Evolutionary conservation across 2,888 invertebrate genomes (phyloP).

Genomic region (Zele albiditarsus): DNA sequence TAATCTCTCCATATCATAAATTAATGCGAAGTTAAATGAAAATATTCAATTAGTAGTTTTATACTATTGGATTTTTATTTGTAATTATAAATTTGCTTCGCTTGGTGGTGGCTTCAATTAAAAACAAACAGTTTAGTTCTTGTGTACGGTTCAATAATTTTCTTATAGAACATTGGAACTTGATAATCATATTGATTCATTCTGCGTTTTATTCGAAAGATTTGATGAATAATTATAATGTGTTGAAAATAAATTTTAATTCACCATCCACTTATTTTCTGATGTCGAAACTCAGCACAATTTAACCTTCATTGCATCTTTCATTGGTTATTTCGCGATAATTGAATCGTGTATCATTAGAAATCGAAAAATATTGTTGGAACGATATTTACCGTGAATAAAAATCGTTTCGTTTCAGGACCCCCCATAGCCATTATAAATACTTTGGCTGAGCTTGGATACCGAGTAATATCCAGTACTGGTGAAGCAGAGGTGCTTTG

Average conservation of each 20-base stretch:
- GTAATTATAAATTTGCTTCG: constrained; percentile 15
- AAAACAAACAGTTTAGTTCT: background rate
- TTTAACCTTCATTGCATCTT: too few species aligned
- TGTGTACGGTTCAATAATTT: background rate
- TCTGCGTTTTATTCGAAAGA: background rate
- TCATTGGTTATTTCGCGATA: too few species aligned
- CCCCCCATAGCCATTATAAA: constrained; percentile 83
- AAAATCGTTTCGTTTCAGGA: constrained; percentile 67
- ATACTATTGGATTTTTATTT: background rate
- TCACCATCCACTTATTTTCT: too few species aligned
- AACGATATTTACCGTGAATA: constrained; percentile 19
- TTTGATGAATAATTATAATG: background rate
- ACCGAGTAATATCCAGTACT: constrained; percentile 84
- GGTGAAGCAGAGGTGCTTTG: constrained; percentile 88
- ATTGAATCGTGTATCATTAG: too few species aligned
- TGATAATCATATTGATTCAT: background rate
- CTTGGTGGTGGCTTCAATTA: constrained; percentile 35
- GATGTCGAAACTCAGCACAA: too few species aligned
- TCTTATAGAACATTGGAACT: background rate
- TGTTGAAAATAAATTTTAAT: background rate
- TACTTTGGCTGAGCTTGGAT: constrained; percentile 84
- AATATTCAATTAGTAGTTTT: background rate
- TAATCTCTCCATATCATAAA: background rate
- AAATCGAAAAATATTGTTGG: background rate
- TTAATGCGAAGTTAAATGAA: background rate